These are phyloP conservation scores for Herpetotheres cachinnans DNA, from an alignment of 2,113 vertebrate species.

Conservation along the genomic window DNA sequence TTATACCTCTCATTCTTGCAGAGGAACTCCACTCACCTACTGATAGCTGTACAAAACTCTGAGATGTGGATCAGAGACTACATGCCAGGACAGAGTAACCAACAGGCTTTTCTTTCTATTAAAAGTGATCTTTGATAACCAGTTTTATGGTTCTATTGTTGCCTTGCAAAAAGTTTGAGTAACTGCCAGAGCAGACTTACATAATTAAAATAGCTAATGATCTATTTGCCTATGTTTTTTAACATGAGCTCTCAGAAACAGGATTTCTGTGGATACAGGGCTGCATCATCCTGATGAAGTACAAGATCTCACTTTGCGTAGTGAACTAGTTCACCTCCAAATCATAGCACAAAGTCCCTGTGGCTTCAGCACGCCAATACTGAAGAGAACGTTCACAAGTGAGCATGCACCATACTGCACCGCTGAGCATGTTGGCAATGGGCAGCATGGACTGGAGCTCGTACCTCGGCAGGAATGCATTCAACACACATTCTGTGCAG, in stretches of 20 bases:
- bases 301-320: neutral
- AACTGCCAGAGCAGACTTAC: neutral
- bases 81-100: neutral
- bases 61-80: slow-evolving; percentile 46
- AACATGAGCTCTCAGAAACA: neutral
- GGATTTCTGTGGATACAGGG: neutral
- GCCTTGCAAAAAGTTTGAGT: neutral
- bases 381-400: too few species aligned
- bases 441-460: neutral
- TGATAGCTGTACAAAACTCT: neutral
- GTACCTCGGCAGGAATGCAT: neutral
- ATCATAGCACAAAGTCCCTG: neutral
- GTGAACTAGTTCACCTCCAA: neutral
- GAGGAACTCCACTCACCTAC: neutral
- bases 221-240: neutral
- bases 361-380: neutral
- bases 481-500: neutral
- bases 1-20: neutral
- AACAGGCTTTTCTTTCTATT: neutral
- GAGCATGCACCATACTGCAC: neutral
- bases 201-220: neutral
- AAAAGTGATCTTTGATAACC: neutral
- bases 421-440: neutral
- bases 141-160: neutral
- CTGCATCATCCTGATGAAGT: neutral